phyloP scores from a whole-genome alignment of 1,140 invertebrate genomes.

The Hycleus phaleratus region DNA sequence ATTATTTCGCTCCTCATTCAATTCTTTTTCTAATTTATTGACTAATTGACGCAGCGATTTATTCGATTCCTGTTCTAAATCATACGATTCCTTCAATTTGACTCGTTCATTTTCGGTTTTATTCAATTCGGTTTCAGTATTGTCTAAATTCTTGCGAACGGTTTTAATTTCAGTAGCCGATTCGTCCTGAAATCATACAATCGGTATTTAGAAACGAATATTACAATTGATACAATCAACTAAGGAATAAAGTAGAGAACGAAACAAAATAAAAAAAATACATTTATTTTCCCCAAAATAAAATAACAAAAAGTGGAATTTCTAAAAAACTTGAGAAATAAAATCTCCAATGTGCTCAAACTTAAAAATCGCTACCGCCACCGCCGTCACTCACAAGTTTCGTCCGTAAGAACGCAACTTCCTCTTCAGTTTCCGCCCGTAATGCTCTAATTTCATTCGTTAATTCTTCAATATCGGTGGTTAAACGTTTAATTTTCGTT shows the following conservation, averaged over 20 bases:
- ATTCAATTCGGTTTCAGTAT: conserved; percentile 35
- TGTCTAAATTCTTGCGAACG: conserved; percentile 37
- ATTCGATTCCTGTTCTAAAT: conserved; percentile 34
- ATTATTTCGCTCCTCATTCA: conserved; percentile 36
- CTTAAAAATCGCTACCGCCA: no score
- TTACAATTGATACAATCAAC: no score
- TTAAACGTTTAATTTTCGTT: conserved; percentile 53
- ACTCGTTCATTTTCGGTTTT: conserved; percentile 34
- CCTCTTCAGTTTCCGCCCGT: conserved; percentile 52
- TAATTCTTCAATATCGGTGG: conserved; percentile 56
- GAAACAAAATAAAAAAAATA: no score
- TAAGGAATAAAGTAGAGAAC: no score
- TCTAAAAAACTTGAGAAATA: no score
- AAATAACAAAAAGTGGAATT: no score
- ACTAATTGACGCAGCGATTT: conserved; percentile 30
- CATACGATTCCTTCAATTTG: conserved; percentile 32
- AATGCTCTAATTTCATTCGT: conserved; percentile 53
- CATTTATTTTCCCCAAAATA: no score
- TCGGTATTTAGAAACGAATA: no score
- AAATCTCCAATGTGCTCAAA: no score
- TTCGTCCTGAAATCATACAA: conserved; percentile 20
- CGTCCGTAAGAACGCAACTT: conserved; percentile 52
- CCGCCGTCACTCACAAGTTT: conserved; percentile 55
- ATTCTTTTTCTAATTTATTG: conserved; percentile 35
- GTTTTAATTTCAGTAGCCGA: conserved; percentile 33